These are phyloP conservation scores for Leptatherina wallacei DNA, from an alignment of 2,797 vertebrate genomes.

Conservation along the genomic window DNA sequence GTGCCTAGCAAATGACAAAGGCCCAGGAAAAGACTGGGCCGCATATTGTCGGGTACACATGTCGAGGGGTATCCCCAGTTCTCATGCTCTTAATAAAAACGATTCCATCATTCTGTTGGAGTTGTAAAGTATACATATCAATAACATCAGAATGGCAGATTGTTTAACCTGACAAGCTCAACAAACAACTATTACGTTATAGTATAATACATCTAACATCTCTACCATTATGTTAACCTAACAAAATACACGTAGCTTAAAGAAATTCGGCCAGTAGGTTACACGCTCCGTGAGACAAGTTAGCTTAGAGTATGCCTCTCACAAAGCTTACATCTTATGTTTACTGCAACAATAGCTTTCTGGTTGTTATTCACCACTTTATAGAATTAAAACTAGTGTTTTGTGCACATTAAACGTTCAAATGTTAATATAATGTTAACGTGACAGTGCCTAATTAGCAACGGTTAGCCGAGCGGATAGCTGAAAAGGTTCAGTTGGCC, in stretches of 20 bases:
- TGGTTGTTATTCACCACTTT: slow-evolving; percentile 39
- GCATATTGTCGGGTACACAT: slow-evolving; percentile 77
- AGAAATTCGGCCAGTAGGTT: slow-evolving; percentile 15
- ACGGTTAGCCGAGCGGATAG: slow-evolving; percentile 20
- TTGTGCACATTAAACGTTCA: slow-evolving; percentile 41
- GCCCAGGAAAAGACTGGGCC: slow-evolving; percentile 83
- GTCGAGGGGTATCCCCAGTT: slow-evolving; percentile 54
- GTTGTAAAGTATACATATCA: slow-evolving; percentile 7
- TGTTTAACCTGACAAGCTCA: slow-evolving; percentile 34
- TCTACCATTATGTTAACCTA: slow-evolving; percentile 17
- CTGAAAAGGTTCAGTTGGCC: slow-evolving; percentile 31
- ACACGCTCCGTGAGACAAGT: slow-evolving; percentile 22
- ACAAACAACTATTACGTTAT: slow-evolving; percentile 36
- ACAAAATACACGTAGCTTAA: slow-evolving; percentile 10
- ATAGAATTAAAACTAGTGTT: slow-evolving; percentile 18
- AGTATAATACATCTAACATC: slow-evolving; percentile 34
- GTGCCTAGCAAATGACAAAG: slow-evolving; percentile 84
- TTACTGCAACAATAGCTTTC: slow-evolving; percentile 50
- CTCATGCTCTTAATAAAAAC: slow-evolving; percentile 13
- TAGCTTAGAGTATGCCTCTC: slow-evolving; percentile 9
- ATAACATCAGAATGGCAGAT: slow-evolving; percentile 23
- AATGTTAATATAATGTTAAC: slow-evolving; percentile 38
- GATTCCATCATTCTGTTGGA: neutral
- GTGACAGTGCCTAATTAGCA: slow-evolving; percentile 40
- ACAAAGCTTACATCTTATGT: slow-evolving; percentile 34